Base-by-base conservation (phyloP, 35 echinoderm and acorn worm genomes). In the Holothuria glaberrima region DNA sequence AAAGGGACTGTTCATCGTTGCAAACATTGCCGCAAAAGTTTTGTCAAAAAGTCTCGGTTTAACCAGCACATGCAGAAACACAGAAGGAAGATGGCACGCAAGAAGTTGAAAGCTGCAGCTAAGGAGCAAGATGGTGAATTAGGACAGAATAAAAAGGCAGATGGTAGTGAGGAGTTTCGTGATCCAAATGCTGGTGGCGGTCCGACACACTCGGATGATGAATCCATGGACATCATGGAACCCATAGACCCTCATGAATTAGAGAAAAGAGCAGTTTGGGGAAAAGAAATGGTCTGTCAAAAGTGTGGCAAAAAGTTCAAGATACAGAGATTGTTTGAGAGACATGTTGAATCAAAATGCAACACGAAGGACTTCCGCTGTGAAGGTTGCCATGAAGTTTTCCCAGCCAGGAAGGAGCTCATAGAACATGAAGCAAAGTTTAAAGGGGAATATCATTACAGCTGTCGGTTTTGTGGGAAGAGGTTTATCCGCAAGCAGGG, bases 21-120 rank as follows among this genome's bases (percentile, higher is more conserved):
- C 80, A 84, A 84, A n/a, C 80, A 58, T 36, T 84, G 80, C 58
- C 58, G 33, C 28, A 84, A 84, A n/a, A 63, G 58, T 21, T 84
- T 84, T 63, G 54, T 26, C 7, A 33, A 48, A 21, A 84, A 84
- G 56, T 58, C 52, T 0, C 48, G 57, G 1, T 63, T 48, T 31
- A 60, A 58, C 7, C 52, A 84, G 32, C 80, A 84, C 80, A 63
- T 54, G 19, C 46, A 48, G 18, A 84, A 84, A 38, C 58, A 56
- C 26, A 61, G 21, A 46, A 84, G 58, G 54, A 84, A 33, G 57
- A 54, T 54, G 16, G 50, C 9, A 54, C 50, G 9, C 50, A 41
- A 41, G 36, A 41, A 41, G 36, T 7, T 4, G 36, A 41, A 41
- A 41, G 36, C 36, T 41, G 36, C 36, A 41, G 36, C 36, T 41